Evolutionary conservation across 1,140 invertebrate species (phyloP), one percentile per base, ranked within the genome.

Genomic region (Camponotus pennsylvanicus): DNA sequence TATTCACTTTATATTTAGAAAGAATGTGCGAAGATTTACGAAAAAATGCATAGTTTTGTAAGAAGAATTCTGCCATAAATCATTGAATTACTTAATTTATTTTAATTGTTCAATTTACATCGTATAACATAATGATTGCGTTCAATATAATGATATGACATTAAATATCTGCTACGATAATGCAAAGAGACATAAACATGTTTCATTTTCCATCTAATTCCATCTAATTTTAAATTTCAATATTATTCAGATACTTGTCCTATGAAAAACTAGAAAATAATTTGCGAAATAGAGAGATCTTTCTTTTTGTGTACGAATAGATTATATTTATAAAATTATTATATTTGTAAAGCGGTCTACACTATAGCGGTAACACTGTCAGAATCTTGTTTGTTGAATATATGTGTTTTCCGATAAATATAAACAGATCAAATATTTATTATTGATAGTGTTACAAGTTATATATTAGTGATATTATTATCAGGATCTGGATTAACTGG

Each of bases 101-200:
- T 76, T 76, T 4, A 61, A 61, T 70, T 49, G 34, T 76, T 42
- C n/a, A n/a, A 18, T 42, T 76, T 57, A 59, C 37, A n/a, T 42
- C n/a, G 57, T 27, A 27, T 27, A 1, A 27, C 27, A 27, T 27
- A 27, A 27, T 27, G 27, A 27, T 59, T 57, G 9, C 11, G 42
- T 45, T 2, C 9, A 45, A 8, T 18, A 63, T 42, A 15, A 5
- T 3, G 4, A 76, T 15, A 15, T 76, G 40, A 37, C 32, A 34
- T 75, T 21, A 78, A 78, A 66, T 66, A 78, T 78, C 1, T 66
- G 15, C 34, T 66, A 9, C 15, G 1, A 67, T n/a, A n/a, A 32
- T 42, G 40, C 27, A 40, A 61, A 59, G 5, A 40, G 18, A 78
- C 15, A 3, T 78, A 32, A 49, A 52, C 15, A 55, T 45, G 7